phyloP scores from a whole-genome alignment of 2,797 vertebrate genomes.

The Paguma larvata region DNA sequence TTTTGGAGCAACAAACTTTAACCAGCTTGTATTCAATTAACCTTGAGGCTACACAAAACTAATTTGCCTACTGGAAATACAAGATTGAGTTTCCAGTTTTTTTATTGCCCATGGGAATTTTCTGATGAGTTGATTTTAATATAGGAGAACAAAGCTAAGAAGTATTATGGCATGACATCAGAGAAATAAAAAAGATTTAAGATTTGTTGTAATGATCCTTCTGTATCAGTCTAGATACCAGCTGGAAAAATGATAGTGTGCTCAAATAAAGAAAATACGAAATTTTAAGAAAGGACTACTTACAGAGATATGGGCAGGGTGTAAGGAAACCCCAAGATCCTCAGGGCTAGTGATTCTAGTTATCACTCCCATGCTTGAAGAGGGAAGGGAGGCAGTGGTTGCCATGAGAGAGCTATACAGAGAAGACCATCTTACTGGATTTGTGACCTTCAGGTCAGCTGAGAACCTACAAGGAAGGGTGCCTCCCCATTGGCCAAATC shows the following conservation, averaged over 20 bases:
- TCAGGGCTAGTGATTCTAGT: neutral
- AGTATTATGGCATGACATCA: conserved; percentile 42
- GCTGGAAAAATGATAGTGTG: neutral
- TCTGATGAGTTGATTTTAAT: conserved; percentile 14
- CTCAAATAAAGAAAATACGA: neutral
- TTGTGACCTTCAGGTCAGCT: neutral
- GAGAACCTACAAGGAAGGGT: neutral
- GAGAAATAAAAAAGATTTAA: conserved; percentile 55
- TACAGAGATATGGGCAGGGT: neutral
- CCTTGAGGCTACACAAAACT: conserved; percentile 27
- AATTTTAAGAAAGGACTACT: neutral
- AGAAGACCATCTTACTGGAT: neutral
- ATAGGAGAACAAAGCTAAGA: conserved; percentile 34
- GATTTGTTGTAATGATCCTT: conserved; percentile 8
- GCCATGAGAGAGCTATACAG: neutral
- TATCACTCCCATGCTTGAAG: neutral
- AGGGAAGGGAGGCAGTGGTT: neutral
- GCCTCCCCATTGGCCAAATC: neutral
- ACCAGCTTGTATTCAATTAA: neutral
- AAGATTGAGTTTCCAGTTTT: conserved; percentile 45
- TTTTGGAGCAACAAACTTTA: neutral
- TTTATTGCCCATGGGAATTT: neutral
- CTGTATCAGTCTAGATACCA: conserved; percentile 51
- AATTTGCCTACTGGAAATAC: neutral
- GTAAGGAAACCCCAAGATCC: neutral